Evolutionary conservation across 2,888 invertebrate species (phyloP).

Genomic region (Ormia ochracea): DNA sequence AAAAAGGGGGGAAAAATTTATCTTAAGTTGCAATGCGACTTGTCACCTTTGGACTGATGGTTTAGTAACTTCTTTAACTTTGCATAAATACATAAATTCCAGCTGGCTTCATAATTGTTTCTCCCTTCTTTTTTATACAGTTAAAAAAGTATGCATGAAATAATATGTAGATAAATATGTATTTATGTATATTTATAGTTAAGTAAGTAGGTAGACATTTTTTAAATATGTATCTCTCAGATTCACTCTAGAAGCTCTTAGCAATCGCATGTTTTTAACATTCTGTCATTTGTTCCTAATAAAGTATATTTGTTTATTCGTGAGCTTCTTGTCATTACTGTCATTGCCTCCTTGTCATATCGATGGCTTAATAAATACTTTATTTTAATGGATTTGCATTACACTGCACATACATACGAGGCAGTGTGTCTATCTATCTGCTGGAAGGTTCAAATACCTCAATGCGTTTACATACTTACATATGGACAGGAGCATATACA

Average conservation of each 20-base stretch:
- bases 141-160: background rate
- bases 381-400: conserved; percentile 50
- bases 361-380: conserved; percentile 61
- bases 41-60: conserved; percentile 47
- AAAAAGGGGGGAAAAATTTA: background rate
- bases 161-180: background rate
- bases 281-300: conserved; percentile 58
- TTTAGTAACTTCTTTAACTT: conserved; percentile 23
- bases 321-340: conserved; percentile 62
- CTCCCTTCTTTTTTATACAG: background rate
- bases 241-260: background rate
- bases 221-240: background rate
- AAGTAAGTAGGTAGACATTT: background rate
- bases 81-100: conserved; percentile 25
- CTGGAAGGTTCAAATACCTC: background rate
- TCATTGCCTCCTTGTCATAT: conserved; percentile 59
- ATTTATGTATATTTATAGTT: background rate
- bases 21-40: conserved; percentile 51
- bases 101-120: background rate
- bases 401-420: conserved; percentile 10
- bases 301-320: conserved; percentile 60
- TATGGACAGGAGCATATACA: background rate
- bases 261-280: conserved; percentile 37
- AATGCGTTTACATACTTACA: background rate
- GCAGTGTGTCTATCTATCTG: background rate